Conservation (phyloP, 2,113 vertebrate genomes). For the Xyrauchen texanus region DNA sequence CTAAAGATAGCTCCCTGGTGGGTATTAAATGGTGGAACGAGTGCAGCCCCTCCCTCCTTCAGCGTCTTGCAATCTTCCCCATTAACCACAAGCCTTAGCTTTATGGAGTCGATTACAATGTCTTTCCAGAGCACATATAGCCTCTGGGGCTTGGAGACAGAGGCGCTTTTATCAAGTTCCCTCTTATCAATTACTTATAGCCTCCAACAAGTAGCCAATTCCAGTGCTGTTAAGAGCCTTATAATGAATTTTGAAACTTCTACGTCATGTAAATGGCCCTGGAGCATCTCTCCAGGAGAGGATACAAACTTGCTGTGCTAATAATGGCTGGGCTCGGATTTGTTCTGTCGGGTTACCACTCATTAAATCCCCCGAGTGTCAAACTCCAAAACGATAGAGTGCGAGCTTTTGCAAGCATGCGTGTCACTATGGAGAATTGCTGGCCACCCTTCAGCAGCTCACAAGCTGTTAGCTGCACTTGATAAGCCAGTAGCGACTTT, state of each 20-base stretch:
- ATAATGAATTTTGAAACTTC: constrained; percentile 21
- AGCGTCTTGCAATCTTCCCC: constrained; percentile 32
- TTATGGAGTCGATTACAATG: constrained; percentile 26
- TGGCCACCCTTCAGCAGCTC: no score
- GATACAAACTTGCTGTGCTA: not conserved
- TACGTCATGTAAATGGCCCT: not conserved
- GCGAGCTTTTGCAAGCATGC: no score
- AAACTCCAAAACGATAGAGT: no score
- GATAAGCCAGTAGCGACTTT: no score
- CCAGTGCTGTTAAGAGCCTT: constrained; percentile 11
- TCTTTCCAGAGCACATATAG: constrained; percentile 26
- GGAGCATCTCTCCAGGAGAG: not conserved
- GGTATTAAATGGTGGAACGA: not conserved
- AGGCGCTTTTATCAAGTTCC: constrained; percentile 15
- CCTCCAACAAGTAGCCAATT: constrained; percentile 24
- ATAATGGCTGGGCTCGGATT: not conserved
- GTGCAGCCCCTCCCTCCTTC: constrained; percentile 32
- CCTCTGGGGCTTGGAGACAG: not conserved
- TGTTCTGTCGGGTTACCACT: not conserved
- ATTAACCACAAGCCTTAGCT: constrained; percentile 22
- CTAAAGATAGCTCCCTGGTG: not conserved
- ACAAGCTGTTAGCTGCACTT: constrained; percentile 13
- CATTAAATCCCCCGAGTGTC: no score
- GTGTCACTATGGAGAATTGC: no score
- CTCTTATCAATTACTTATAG: constrained; percentile 21